phyloP scores from a whole-genome alignment of 2,113 vertebrate genomes.

The Tetrao urogallus region DNA sequence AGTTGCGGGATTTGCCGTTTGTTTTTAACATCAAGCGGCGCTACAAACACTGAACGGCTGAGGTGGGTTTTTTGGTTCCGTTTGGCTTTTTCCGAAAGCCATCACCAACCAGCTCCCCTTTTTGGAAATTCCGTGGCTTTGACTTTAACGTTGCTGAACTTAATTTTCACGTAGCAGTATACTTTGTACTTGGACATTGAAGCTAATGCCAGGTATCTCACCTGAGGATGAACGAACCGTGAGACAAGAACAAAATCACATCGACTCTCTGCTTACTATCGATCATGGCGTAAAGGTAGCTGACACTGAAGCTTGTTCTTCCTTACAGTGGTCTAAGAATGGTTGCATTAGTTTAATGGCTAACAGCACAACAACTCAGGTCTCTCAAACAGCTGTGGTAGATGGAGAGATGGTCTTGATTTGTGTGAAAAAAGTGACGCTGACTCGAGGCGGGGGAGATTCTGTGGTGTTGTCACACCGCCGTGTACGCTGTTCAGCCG shows the following conservation, averaged over 20 bases:
- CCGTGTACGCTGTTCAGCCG: accelerated
- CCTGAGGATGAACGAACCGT: neutral
- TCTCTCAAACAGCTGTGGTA: too few species aligned
- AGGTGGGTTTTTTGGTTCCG: too few species aligned
- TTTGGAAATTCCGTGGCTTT: neutral
- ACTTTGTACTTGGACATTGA: neutral
- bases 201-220: neutral
- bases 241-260: neutral
- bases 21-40: neutral
- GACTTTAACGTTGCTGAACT: neutral
- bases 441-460: neutral
- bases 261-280: neutral
- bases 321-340: neutral
- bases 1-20: neutral
- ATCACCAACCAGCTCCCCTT: neutral
- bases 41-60: neutral
- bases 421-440: neutral
- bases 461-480: neutral
- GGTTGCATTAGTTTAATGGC: neutral
- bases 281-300: neutral
- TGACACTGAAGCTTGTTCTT: neutral
- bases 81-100: neutral
- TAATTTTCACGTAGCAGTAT: neutral
- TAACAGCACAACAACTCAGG: neutral
- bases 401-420: neutral